Evolutionary conservation across 2,113 vertebrate genomes (phyloP).

Genomic region (Cheirogaleus medius): DNA sequence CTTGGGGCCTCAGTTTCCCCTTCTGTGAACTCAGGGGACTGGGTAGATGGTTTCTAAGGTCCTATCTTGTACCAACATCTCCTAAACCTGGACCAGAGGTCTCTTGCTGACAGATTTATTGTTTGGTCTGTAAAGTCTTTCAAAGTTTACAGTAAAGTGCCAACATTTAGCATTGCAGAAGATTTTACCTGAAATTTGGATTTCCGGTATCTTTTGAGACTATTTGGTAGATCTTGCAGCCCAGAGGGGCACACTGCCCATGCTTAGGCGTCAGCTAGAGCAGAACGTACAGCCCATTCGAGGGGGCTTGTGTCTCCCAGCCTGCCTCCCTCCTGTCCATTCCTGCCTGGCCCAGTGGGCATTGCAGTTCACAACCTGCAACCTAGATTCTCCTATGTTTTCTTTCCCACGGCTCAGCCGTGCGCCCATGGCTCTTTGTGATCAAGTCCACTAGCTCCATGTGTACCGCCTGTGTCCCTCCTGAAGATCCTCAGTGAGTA

Average conservation of each 20-base stretch:
- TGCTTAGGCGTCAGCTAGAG: background rate
- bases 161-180: background rate
- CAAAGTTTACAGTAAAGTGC: background rate
- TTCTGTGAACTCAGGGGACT: background rate
- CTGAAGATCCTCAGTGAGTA: background rate
- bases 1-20: background rate
- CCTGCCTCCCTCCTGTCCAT: background rate
- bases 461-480: rapidly evolving
- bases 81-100: background rate
- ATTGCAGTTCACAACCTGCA: background rate
- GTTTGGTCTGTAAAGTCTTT: background rate
- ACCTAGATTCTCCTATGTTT: background rate
- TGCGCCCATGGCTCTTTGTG: background rate
- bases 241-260: background rate
- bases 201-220: background rate
- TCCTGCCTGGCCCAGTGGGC: background rate
- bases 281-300: background rate
- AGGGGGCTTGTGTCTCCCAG: background rate
- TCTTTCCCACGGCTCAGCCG: background rate
- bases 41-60: background rate
- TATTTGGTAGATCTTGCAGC: background rate
- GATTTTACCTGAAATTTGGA: background rate
- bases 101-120: background rate
- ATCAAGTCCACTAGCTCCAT: background rate
- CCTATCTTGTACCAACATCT: rapidly evolving